phyloP scores from a whole-genome alignment of 1,140 invertebrate genomes.

The Nasonia vitripennis region DNA sequence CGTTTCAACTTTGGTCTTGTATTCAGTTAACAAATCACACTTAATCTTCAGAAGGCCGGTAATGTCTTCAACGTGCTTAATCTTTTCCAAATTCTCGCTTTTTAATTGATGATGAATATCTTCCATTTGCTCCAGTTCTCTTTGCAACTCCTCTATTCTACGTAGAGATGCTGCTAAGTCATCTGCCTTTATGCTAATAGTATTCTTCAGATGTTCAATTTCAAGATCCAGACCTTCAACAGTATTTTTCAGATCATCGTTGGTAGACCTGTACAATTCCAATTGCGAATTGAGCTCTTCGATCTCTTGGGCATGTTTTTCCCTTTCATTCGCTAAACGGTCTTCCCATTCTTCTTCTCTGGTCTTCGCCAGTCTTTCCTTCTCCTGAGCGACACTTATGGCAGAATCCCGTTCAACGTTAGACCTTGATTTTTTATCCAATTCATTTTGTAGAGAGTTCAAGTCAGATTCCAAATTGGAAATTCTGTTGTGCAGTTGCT shows the following conservation, averaged over 20 bases:
- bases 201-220: constrained; percentile 58
- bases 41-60: constrained; percentile 63
- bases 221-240: constrained; percentile 59
- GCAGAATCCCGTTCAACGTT: constrained; percentile 48
- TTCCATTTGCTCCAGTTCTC: constrained; percentile 57
- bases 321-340: constrained; percentile 58
- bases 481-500: constrained; percentile 61
- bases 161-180: constrained; percentile 57
- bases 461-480: constrained; percentile 59
- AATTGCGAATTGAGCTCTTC: constrained; percentile 55
- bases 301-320: constrained; percentile 56
- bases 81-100: constrained; percentile 57
- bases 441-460: constrained; percentile 60
- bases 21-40: constrained; percentile 67
- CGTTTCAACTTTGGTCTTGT: constrained; percentile 65
- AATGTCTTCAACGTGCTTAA: constrained; percentile 60
- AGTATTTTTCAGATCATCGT: constrained; percentile 59
- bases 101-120: constrained; percentile 56
- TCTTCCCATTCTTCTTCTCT: constrained; percentile 63
- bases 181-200: constrained; percentile 59
- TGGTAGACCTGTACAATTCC: constrained; percentile 58
- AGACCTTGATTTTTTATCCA: constrained; percentile 55
- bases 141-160: constrained; percentile 53
- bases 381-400: constrained; percentile 57
- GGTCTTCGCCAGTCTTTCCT: constrained; percentile 56